These are phyloP conservation scores for Orchesellides sinensis DNA, from an alignment of 2,888 invertebrate genomes.

Conservation along the genomic window DNA sequence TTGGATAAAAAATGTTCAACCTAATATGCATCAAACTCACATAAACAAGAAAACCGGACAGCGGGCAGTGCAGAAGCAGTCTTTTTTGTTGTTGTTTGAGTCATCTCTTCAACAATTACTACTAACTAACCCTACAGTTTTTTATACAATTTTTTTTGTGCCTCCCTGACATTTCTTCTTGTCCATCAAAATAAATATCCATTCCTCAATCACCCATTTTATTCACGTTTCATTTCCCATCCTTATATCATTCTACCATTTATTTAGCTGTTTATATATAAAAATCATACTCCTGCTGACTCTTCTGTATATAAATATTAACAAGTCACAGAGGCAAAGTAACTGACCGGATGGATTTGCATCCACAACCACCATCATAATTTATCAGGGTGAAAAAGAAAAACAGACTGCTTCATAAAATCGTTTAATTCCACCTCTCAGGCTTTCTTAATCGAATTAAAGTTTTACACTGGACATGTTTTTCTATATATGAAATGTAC, in stretches of 20 bases:
- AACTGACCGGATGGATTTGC: constrained; percentile 27
- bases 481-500: background rate
- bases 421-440: constrained; percentile 2
- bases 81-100: too few species aligned
- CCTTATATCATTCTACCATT: too few species aligned
- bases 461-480: background rate
- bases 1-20: too few species aligned
- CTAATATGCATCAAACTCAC: too few species aligned
- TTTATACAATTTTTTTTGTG: background rate
- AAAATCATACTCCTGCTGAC: background rate
- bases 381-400: background rate
- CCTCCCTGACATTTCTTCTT: background rate
- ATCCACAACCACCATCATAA: background rate
- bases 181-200: background rate
- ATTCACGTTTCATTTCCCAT: too few species aligned
- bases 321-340: background rate
- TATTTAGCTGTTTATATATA: too few species aligned
- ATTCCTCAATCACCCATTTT: background rate
- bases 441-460: background rate
- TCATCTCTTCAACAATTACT: too few species aligned
- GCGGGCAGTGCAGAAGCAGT: too few species aligned
- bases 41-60: too few species aligned
- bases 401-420: constrained; percentile 6
- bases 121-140: too few species aligned
- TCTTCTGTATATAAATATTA: background rate